Evolutionary conservation across 2,888 invertebrate species (phyloP), one percentile per base, ranked within the genome.

Genomic region (Pollenia labialis): DNA sequence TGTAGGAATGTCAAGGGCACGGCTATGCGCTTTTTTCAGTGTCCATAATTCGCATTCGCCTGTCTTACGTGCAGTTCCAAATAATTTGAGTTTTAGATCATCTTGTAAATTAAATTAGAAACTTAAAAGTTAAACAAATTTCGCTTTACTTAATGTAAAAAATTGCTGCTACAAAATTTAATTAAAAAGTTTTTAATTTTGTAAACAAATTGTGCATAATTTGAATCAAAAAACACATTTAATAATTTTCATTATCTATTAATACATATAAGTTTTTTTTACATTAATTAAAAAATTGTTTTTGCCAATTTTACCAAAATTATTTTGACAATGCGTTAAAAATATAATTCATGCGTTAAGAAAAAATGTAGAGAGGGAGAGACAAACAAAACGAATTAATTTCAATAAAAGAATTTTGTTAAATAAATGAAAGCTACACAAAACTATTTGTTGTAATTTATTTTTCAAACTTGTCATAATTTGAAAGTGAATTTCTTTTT

Each of bases 401-500:
- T 68, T 56, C 42, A 44, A n/a, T 8, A 60, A 32, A 71, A 52
- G 32, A 16, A n/a, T 50, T 48, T 44, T 75, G 10, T 42, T 16
- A 48, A n/a, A 75, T 56, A 64, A 77, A 64, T 77, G 32, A 48
- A 62, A 50, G 72, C 44, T 7, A 79, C 58, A 77, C 18, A 52
- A 40, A 76, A 84, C 71, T 16, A 77, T 66, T 79, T 72, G 71
- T 77, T 77, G 76, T 60, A 66, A 56, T 60, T 52, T 68, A 84
- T 84, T 79, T 75, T 60, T 66, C 50, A 68, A 52, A 81, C 52
- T 77, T 87, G 72, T 72, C 76, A 81, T 12, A 66, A 75, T 60
- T 48, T 71, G 66, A 76, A 83, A 86, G 72, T 76, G 80, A 83
- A 82, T 82, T 64, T 79, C 44, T 14, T 71, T 3, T 66, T 68